These are phyloP conservation scores for Halcyon senegalensis DNA, from an alignment of 2,113 vertebrate species.

Conservation along the genomic window DNA sequence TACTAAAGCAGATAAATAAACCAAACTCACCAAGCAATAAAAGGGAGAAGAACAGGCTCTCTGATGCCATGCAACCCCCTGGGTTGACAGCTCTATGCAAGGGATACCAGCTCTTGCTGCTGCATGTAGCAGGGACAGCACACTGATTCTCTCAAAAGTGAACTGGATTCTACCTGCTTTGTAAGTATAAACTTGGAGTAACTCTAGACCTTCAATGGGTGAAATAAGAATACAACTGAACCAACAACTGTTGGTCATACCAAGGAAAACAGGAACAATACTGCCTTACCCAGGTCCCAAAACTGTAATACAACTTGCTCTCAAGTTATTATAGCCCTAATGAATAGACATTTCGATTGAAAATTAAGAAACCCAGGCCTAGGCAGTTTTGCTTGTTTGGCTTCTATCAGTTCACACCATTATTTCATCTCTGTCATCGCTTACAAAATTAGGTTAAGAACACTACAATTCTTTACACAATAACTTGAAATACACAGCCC, in stretches of 20 bases:
- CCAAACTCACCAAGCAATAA: background rate
- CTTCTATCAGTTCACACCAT: background rate
- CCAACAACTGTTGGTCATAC: background rate
- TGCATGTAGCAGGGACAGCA: background rate
- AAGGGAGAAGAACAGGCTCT: background rate
- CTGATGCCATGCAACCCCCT: background rate
- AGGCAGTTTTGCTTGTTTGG: background rate
- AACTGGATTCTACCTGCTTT: background rate
- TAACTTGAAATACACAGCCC: background rate
- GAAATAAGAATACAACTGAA: background rate
- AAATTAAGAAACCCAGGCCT: background rate
- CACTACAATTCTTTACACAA: background rate
- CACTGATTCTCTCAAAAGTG: background rate
- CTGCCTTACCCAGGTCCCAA: background rate
- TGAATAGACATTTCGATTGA: background rate
- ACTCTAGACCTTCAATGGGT: background rate
- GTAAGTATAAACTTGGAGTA: background rate
- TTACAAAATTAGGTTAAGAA: background rate
- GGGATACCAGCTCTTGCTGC: background rate
- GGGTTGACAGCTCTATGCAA: background rate
- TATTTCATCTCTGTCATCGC: background rate
- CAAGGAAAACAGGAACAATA: background rate
- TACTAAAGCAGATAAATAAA: background rate
- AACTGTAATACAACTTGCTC: background rate
- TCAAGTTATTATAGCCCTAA: background rate